Percentiles rank a stretch among this genome's conserved stretches.
phyloP scores from a whole-genome alignment of 1,140 invertebrate genomes.

The Drosophila kohkoa region DNA sequence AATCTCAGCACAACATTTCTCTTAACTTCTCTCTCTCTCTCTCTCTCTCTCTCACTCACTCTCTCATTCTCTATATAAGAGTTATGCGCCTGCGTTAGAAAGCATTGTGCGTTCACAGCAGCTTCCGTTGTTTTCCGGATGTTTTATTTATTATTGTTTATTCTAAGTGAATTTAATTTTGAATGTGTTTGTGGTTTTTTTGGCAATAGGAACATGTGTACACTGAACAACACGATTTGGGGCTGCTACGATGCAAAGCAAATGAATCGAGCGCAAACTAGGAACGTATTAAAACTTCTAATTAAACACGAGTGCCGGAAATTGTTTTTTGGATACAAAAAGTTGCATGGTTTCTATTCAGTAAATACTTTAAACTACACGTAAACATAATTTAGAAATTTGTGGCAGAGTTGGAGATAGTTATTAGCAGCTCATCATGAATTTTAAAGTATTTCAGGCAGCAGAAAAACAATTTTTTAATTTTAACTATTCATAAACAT shows the following conservation, averaged over 20 bases:
- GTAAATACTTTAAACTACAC: no score
- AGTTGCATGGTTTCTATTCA: not conserved
- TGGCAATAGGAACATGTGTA: conserved; percentile 9
- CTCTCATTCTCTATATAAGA: conserved; percentile 44
- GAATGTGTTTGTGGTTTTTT: conserved; percentile 52
- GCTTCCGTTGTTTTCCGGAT: conserved; percentile 28
- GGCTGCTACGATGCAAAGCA: not conserved
- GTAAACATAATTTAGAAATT: no score
- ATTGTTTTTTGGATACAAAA: not conserved
- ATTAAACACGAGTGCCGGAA: not conserved
- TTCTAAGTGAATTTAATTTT: conserved; percentile 56
- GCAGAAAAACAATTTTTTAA: no score
- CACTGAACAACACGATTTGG: conserved; percentile 21
- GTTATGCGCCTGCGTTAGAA: conserved; percentile 47
- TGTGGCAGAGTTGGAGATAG: no score
- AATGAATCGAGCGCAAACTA: not conserved
- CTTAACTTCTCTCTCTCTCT: conserved; percentile 8
- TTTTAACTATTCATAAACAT: no score
- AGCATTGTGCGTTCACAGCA: not conserved
- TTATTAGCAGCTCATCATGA: no score
- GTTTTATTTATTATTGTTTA: conserved; percentile 62
- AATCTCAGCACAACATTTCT: conserved; percentile 30
- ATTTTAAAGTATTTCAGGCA: no score
- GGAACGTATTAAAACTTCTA: not conserved
- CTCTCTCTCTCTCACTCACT: conserved; percentile 25